phyloP scores from a whole-genome alignment of 1,140 invertebrate species.

The Himalopsyche phryganea region DNA sequence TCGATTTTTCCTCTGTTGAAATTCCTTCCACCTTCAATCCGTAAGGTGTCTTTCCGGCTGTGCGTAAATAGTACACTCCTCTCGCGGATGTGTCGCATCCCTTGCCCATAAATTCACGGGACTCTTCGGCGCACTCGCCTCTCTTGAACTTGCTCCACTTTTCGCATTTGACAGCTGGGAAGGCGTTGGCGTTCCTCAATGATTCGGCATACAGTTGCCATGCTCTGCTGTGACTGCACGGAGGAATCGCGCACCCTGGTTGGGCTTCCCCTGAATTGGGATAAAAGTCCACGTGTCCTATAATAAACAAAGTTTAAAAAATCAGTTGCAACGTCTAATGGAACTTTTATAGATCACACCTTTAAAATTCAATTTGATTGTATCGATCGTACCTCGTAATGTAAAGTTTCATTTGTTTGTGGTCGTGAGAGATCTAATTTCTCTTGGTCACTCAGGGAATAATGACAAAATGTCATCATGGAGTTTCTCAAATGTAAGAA shows the following conservation, averaged over 20 bases:
- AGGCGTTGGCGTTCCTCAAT: conserved; percentile 38
- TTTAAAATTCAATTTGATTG: too few species aligned
- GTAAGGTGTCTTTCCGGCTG: conserved; percentile 37
- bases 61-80: conserved; percentile 42
- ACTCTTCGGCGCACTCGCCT: conserved; percentile 30
- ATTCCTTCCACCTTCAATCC: conserved; percentile 35
- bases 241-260: conserved; percentile 53
- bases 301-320: conserved; percentile 34
- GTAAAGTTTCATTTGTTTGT: too few species aligned
- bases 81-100: conserved; percentile 19
- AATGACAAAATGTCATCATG: too few species aligned
- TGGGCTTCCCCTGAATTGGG: conserved; percentile 65
- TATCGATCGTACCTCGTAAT: too few species aligned
- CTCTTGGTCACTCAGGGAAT: too few species aligned
- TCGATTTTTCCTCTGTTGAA: not conserved
- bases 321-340: too few species aligned
- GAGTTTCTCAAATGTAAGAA: too few species aligned
- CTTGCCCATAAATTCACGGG: conserved; percentile 39
- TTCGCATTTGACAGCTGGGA: not conserved
- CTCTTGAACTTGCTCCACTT: conserved; percentile 39
- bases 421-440: too few species aligned
- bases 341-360: too few species aligned
- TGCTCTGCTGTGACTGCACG: conserved; percentile 62
- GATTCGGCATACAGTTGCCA: conserved; percentile 62
- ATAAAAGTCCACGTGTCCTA: conserved; percentile 75